Conservation (phyloP, 2,113 vertebrate genomes). For the Pseudopipra pipra region DNA sequence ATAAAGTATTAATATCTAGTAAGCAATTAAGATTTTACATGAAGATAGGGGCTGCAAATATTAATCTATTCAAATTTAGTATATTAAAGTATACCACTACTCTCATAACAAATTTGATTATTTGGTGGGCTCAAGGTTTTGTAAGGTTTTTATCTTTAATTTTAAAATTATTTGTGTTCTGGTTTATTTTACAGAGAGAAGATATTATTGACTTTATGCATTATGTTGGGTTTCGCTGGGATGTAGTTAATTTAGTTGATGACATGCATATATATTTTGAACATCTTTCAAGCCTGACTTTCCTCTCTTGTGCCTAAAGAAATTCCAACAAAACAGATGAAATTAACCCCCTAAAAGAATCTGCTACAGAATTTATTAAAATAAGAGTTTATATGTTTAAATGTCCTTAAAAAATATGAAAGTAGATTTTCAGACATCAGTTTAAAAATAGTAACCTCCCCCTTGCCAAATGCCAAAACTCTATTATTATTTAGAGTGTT, state of each 20-base stretch:
- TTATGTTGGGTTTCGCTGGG: background rate
- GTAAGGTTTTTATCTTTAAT: background rate
- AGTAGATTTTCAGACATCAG: background rate
- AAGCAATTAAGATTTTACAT: background rate
- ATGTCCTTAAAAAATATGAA: background rate
- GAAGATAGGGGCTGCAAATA: background rate
- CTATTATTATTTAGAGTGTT: background rate
- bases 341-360: background rate
- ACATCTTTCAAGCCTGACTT: background rate
- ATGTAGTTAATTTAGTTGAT: background rate
- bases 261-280: background rate
- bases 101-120: background rate
- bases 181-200: background rate
- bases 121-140: background rate
- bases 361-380: background rate
- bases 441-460: background rate
- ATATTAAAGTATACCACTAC: background rate
- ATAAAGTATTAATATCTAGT: background rate
- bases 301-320: background rate
- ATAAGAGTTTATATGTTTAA: background rate
- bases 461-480: background rate
- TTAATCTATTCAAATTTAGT: slow-evolving; percentile 4
- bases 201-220: background rate
- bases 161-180: background rate
- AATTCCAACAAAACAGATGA: background rate